Conservation (phyloP, 2,797 vertebrate species). For the Arrhamphus sclerolepis region DNA sequence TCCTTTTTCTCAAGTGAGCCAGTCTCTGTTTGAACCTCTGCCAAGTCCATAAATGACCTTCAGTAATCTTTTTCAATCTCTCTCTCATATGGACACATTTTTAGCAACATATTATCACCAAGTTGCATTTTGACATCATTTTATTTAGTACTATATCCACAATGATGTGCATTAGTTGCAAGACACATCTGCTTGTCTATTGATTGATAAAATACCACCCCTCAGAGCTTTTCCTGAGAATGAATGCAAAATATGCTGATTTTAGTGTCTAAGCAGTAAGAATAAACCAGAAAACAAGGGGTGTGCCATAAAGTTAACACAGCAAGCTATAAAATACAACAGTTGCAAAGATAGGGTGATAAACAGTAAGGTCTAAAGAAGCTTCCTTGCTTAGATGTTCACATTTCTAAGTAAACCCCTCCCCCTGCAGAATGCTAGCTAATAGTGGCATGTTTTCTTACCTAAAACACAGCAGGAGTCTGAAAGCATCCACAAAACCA, state of each 20-base stretch:
- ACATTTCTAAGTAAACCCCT: slow-evolving; percentile 1
- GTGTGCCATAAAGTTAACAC: too few species aligned
- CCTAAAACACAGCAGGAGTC: slow-evolving; percentile 20
- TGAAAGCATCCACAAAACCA: slow-evolving; percentile 10
- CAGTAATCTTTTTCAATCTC: neutral
- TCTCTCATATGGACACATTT: neutral
- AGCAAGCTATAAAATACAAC: neutral
- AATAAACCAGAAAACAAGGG: neutral
- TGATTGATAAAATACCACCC: neutral
- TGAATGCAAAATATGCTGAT: too few species aligned
- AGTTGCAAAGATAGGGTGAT: neutral
- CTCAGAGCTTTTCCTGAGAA: too few species aligned
- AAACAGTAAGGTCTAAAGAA: neutral
- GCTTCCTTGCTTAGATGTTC: slow-evolving; percentile 2
- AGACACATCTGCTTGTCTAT: neutral
- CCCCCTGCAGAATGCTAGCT: slow-evolving; percentile 1
- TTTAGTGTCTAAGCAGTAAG: too few species aligned
- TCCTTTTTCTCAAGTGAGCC: slow-evolving; percentile 15
- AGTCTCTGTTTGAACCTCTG: slow-evolving; percentile 10
- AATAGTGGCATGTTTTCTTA: slow-evolving; percentile 8
- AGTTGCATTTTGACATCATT: neutral
- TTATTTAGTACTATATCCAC: neutral
- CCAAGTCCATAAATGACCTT: neutral
- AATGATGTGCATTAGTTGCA: neutral
- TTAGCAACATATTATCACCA: neutral